Conservation (phyloP, 2,888 invertebrate genomes). For the Lingula anatina region DNA sequence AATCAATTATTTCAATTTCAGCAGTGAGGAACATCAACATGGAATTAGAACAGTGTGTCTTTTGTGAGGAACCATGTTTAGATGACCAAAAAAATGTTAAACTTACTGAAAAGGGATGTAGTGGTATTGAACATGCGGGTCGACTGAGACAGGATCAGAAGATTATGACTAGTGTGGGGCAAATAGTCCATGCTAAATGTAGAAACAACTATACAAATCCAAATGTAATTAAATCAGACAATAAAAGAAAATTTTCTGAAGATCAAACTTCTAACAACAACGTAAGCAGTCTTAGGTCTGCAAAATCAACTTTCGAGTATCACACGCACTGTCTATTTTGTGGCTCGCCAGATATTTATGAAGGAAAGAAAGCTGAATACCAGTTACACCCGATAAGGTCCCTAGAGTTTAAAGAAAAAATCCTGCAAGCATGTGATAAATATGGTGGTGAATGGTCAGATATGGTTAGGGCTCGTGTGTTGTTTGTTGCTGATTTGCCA, state of each 20-base stretch:
- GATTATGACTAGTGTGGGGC: no score
- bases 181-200: no score
- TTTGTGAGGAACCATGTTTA: not conserved
- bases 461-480: not conserved
- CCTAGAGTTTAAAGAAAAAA: conserved; percentile 1
- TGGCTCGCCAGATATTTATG: no score
- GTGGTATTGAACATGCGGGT: not conserved
- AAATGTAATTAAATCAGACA: no score
- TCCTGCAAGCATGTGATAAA: conserved; percentile 2
- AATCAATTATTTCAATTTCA: no score
- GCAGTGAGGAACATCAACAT: no score
- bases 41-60: not conserved
- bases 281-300: no score
- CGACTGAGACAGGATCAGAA: not conserved
- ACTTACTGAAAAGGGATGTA: not conserved
- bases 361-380: no score
- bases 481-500: conserved; percentile 5
- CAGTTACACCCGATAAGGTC: not conserved
- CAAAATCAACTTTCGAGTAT: no score
- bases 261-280: no score
- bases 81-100: not conserved
- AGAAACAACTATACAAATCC: no score
- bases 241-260: no score
- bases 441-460: conserved; percentile 5
- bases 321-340: not conserved